Evolutionary conservation across 1,140 invertebrate species (phyloP).

Genomic region (Zeugodacus cucurbitae): DNA sequence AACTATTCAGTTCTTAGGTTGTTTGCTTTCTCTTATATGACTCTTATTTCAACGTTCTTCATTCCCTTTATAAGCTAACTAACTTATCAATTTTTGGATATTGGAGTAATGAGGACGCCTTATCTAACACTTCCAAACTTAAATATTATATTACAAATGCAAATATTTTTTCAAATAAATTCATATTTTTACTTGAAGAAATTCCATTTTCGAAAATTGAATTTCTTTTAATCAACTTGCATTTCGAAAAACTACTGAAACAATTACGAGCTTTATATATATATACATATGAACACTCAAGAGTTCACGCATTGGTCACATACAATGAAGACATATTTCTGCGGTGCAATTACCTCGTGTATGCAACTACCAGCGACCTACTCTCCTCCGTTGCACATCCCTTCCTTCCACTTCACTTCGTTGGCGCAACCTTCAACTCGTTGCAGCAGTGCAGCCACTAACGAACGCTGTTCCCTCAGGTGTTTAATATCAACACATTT

Average conservation of each 20-base stretch:
- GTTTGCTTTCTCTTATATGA: too few relatives aligned
- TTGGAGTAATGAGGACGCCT: too few relatives aligned
- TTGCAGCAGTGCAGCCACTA: not conserved
- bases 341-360: not conserved
- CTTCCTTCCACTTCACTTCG: not conserved
- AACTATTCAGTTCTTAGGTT: too few relatives aligned
- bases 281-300: not conserved
- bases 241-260: not conserved
- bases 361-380: not conserved
- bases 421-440: not conserved
- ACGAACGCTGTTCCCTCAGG: slow-evolving; percentile 26
- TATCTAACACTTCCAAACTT: too few relatives aligned
- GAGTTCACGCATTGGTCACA: not conserved
- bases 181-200: too few relatives aligned
- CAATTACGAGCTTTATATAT: not conserved
- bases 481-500: slow-evolving; percentile 38
- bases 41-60: too few relatives aligned
- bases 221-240: not conserved
- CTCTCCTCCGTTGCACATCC: not conserved
- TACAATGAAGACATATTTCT: not conserved
- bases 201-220: not conserved
- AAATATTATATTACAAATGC: too few relatives aligned
- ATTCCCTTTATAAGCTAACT: too few relatives aligned
- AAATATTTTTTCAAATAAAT: too few relatives aligned
- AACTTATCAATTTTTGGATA: too few relatives aligned